Evolutionary conservation across 2,113 vertebrate species (phyloP), one percentile per base, ranked within the genome.

Genomic region (Cryptotis parvus): DNA sequence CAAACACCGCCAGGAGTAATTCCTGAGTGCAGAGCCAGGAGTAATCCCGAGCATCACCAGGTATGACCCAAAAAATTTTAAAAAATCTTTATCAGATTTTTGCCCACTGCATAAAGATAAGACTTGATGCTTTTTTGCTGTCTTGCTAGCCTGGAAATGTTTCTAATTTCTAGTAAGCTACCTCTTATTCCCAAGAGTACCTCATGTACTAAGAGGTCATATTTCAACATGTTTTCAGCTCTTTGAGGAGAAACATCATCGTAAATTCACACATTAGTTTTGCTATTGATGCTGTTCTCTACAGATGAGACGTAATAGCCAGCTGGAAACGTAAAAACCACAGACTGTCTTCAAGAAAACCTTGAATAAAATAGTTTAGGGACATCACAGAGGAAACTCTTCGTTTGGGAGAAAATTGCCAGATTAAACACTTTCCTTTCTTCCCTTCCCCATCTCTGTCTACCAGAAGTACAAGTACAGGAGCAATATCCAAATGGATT

Each of bases 351-450:
- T 89, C 15, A 81, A 80, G 20, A 63, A 84, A 61, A 92, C 35
- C 81, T 18, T 76, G 27, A 74, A 26, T 69, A 58, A 49, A 49
- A 7, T 24, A 77, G 4, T 33, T 90, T 75, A 83, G 66, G 68
- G 63, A 58, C 35, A 33, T 87, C 49, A 70, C n/a, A 90, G 39
- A 92, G 29, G 55, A 89, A 84, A 89, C 43, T 77, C n/a, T 84
- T 78, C 45, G 61, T n/a, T 26, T 68, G 33, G 43, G 69, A 58
- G 68, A 87, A 87, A 74, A 70, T 41, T 26, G 31, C 45, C 73
- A 80, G 16, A 68, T 55, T 43, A 39, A 84, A 52, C 41, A 73
- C 43, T 65, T 79, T 37, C 76, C 45, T 65, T 75, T 78, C 20
- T 61, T 91, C 20, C 37, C 52, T 80, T 63, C 4, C 66, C 37